Evolutionary conservation across 1,140 invertebrate species (phyloP), one percentile per base, ranked within the genome.

Genomic region (Bilobella aurantiaca): DNA sequence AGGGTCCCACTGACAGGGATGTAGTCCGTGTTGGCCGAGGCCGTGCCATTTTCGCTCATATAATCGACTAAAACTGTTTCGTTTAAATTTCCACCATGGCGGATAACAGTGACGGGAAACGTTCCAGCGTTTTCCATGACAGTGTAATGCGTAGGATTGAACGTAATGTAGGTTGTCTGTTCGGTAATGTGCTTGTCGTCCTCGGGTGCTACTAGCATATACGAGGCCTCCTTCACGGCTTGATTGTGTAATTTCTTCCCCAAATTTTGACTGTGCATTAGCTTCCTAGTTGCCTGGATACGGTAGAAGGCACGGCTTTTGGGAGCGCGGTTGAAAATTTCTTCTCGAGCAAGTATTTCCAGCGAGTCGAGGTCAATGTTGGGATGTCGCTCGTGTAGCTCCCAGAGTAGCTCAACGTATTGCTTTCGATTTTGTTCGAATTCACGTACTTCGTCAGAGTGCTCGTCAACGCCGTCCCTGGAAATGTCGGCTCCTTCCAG

Each of bases 271-370:
- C 93, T 93, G 14, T 95, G 96, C 62, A 96, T 95, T 75, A 99
- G 86, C 76, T 95, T 95, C 34, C 95, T 82, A 0, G 96, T 98
- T 0, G 96, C 96, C 25, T 53, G 49, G 14, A 53, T 31, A 63
- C 96, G 83, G 77, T 99, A 99, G 78, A 97, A 99, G 0, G 96
- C 96, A 60, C 96, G 81, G 59, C 91, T 95, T 77, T 99, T 98
- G 0, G 92, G 94, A 1, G 94, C 95, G 28, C 67, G 66, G 46
- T 67, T 89, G 68, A 98, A 83, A 47, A 98, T 86, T 72, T 96
- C 90, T 74, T 97, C 91, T 73, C 97, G 86, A 0, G 96, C 96
- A 89, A 98, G 90, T 65, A 90, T 84, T 77, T 99, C 95, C 8
- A 97, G 80, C 62, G 90, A 87, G 68, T 89, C 88, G 65, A 95